Evolutionary conservation across 2,113 vertebrate species (phyloP).

Genomic region (Arvicanthis niloticus): DNA sequence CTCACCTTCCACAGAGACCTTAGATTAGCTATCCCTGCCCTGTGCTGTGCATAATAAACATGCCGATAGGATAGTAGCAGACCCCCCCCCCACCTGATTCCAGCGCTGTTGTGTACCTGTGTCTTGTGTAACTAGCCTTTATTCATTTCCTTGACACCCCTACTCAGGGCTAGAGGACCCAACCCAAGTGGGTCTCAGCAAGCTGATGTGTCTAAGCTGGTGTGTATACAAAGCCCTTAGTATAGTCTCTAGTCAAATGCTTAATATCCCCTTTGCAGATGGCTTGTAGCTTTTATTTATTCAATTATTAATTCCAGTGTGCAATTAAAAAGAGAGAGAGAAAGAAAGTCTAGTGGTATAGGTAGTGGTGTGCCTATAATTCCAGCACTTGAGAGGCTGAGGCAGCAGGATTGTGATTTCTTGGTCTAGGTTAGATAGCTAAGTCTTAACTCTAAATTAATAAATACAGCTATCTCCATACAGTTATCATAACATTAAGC

Average conservation of each 20-base stretch:
- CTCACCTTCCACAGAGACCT: not conserved
- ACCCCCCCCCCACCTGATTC: not conserved
- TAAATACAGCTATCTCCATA: not conserved
- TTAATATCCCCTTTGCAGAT: not conserved
- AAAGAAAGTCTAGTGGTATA: not conserved
- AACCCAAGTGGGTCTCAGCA: not conserved
- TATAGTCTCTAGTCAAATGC: not conserved
- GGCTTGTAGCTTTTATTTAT: not conserved
- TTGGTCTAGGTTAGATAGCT: not conserved
- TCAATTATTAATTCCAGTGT: conserved; percentile 30
- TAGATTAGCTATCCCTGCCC: not conserved
- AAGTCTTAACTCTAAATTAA: not conserved
- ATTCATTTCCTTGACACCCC: not conserved
- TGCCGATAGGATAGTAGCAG: not conserved
- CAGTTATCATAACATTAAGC: not conserved
- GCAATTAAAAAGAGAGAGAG: not conserved
- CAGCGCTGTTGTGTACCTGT: not conserved
- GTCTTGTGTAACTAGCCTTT: not conserved
- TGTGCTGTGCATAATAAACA: not conserved
- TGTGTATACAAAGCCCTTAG: not conserved
- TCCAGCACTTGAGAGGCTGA: not conserved
- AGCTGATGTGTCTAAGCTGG: not conserved
- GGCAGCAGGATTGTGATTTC: not conserved
- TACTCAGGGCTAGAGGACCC: not conserved
- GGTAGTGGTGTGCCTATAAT: not conserved